Evolutionary conservation across 64 coral and sea anemone genomes (phyloP).

Genomic region (Orbicella faveolata): DNA sequence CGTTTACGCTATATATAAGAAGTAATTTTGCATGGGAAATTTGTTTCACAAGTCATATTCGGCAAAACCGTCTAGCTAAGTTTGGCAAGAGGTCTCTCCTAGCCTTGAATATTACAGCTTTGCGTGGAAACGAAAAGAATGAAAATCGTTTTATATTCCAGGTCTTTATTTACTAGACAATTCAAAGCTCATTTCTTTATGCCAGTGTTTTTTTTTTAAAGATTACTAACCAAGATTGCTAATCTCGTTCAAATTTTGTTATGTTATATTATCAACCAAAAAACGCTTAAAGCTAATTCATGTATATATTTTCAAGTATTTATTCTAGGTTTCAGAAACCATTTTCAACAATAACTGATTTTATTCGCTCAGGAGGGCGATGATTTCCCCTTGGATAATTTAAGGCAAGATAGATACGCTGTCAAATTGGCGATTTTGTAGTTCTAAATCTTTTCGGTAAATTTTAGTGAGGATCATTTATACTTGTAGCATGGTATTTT

Average conservation of each 20-base stretch:
- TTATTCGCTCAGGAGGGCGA: neutral
- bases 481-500: neutral
- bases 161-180: neutral
- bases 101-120: too few species aligned
- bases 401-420: neutral
- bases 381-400: neutral
- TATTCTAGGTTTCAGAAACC: neutral
- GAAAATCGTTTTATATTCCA: neutral
- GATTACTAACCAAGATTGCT: neutral
- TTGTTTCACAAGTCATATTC: too few species aligned
- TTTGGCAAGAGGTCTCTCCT: neutral
- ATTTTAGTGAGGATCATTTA: neutral
- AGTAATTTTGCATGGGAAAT: too few species aligned
- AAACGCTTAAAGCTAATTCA: neutral
- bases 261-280: neutral
- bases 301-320: slow-evolving; percentile 9
- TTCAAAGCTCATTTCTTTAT: neutral
- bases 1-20: too few species aligned
- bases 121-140: neutral
- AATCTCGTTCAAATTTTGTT: neutral
- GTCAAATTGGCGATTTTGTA: slow-evolving; percentile 38
- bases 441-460: neutral
- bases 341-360: neutral
- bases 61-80: too few species aligned
- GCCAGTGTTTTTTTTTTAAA: neutral